These are phyloP conservation scores for Blennius ocellaris DNA, from an alignment of 2,113 vertebrate species.

Conservation along the genomic window DNA sequence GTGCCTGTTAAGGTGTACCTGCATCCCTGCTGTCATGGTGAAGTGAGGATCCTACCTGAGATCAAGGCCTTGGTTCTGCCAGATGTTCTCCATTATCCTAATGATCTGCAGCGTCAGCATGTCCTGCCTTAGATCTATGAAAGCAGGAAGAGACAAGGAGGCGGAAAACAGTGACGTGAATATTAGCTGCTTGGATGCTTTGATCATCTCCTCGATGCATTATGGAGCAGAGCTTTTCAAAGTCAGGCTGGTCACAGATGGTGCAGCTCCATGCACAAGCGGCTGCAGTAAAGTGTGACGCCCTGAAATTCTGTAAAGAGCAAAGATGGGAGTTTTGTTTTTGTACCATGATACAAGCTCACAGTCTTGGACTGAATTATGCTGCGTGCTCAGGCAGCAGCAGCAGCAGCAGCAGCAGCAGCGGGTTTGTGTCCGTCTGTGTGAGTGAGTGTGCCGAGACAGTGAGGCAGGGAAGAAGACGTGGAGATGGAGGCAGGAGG, in stretches of 20 bases:
- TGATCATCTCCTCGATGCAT: conserved; percentile 63
- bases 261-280: conserved; percentile 26
- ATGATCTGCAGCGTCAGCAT: conserved; percentile 99
- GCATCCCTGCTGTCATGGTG: conserved; percentile 61
- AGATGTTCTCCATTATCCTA: conserved; percentile 99
- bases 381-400: conserved; percentile 28
- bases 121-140: conserved; percentile 95
- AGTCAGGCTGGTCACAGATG: conserved; percentile 42
- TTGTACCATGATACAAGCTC: conserved; percentile 26
- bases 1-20: conserved; percentile 53
- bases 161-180: conserved; percentile 51
- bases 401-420: conserved; percentile 7
- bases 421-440: conserved; percentile 3
- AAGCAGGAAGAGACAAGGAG: conserved; percentile 42
- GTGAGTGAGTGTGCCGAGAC: neutral
- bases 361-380: conserved; percentile 17
- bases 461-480: neutral
- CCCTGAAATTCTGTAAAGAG: conserved; percentile 1
- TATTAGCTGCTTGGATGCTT: conserved; percentile 55
- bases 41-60: conserved; percentile 87
- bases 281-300: conserved; percentile 8
- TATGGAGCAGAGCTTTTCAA: conserved; percentile 61
- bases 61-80: conserved; percentile 99
- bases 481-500: neutral
- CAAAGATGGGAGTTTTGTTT: conserved; percentile 17